These are phyloP conservation scores for Xiphias gladius DNA, from an alignment of 2,113 vertebrate genomes.

Conservation along the genomic window DNA sequence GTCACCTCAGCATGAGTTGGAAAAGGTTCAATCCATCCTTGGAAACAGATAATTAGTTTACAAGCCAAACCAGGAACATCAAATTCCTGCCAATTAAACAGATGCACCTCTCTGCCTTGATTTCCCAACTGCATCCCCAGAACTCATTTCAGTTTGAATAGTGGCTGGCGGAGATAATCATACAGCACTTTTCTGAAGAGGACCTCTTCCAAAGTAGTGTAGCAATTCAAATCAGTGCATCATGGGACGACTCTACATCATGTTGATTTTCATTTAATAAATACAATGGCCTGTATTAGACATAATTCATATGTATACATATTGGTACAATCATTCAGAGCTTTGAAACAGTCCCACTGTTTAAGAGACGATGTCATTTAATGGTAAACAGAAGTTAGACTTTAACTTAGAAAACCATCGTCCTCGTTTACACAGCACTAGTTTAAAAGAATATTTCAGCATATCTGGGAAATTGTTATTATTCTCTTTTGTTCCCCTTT, in stretches of 20 bases:
- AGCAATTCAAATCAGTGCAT: slow-evolving; percentile 35
- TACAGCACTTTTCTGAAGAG: slow-evolving; percentile 28
- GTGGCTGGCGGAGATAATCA: slow-evolving; percentile 41
- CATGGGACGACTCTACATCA: neutral
- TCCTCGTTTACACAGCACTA: neutral
- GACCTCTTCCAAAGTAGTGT: slow-evolving; percentile 26
- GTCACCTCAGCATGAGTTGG: slow-evolving; percentile 24
- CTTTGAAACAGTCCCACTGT: neutral
- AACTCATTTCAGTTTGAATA: slow-evolving; percentile 45
- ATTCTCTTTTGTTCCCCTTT: neutral
- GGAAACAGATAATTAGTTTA: slow-evolving; percentile 41
- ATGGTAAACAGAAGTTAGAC: neutral
- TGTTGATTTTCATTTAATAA: slow-evolving; percentile 33
- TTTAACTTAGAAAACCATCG: neutral
- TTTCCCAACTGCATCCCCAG: slow-evolving; percentile 60
- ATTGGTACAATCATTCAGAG: neutral
- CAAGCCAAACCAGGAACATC: slow-evolving; percentile 23
- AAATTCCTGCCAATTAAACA: slow-evolving; percentile 55
- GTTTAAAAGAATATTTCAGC: neutral
- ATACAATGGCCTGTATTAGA: slow-evolving; percentile 11
- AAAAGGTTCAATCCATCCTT: slow-evolving; percentile 30
- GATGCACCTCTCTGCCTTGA: slow-evolving; percentile 54
- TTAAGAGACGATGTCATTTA: neutral
- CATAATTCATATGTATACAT: slow-evolving; percentile 5
- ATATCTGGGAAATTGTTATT: neutral